These are phyloP conservation scores for Cardiocondyla obscurior DNA, from an alignment of 1,140 invertebrate genomes.

Conservation along the genomic window DNA sequence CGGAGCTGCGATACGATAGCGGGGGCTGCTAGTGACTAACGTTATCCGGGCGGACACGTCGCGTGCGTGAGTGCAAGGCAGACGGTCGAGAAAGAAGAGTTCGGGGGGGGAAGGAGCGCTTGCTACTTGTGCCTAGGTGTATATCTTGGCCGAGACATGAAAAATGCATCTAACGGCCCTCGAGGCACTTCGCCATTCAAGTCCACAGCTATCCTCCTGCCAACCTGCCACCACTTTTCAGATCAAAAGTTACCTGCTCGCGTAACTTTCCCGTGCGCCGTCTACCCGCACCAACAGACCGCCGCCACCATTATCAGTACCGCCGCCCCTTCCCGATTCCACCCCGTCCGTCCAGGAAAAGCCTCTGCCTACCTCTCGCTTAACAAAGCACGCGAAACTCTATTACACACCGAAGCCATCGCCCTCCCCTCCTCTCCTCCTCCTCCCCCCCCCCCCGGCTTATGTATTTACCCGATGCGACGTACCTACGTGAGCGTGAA, in stretches of 20 bases:
- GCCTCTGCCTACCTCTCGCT: constrained; percentile 56
- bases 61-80: constrained; percentile 43
- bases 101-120: constrained; percentile 5
- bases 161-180: constrained; percentile 81
- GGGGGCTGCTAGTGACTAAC: constrained; percentile 33
- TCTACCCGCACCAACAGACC: constrained; percentile 18
- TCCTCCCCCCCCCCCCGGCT: no score
- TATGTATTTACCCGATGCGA: constrained; percentile 51
- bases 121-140: constrained; percentile 59
- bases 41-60: constrained; percentile 38
- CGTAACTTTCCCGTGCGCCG: constrained; percentile 71
- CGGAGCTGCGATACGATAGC: constrained; percentile 36
- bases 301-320: constrained; percentile 29
- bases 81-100: background rate
- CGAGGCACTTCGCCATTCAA: constrained; percentile 79
- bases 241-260: constrained; percentile 81
- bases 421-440: no score
- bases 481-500: constrained; percentile 46
- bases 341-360: constrained; percentile 11
- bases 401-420: constrained; percentile 55
- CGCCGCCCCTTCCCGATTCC: background rate
- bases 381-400: constrained; percentile 60
- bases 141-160: constrained; percentile 78
- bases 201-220: constrained; percentile 74
- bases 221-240: constrained; percentile 80